Evolutionary conservation across 2,888 invertebrate genomes (phyloP), one percentile per base, ranked within the genome.

Genomic region (Drosophila nr. perissopoda): DNA sequence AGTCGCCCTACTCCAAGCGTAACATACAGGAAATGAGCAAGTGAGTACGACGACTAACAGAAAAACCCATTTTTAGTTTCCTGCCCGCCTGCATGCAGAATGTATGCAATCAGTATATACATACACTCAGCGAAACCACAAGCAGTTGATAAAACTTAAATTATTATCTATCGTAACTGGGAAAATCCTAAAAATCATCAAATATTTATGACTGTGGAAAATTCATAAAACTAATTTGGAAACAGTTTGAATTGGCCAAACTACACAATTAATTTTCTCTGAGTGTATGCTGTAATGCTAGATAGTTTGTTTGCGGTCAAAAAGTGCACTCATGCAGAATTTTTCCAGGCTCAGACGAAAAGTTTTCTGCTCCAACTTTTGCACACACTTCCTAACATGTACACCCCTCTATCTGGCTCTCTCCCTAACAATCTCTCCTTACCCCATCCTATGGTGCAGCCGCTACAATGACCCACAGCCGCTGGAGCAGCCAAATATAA

Each of bases 11-110:
- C 77, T 92, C 93, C 38, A 93, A 93, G 82, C 88, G 93, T 54
- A 93, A 93, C 80, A 93, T 93, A 76, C 93, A 93, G 89, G 93
- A 93, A 89, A 91, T 92, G 71, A 93, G 93, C 87, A 92, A 93
- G 93, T 93, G 89, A 87, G 85, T 79, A 68, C 34, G 16, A 16
- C 38, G 53, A 34, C 8, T 34, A 21, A 21, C 13, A 56, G 16
- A 21, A 38, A 18, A 18, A 29, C 52, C 36, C 25, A 25, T 38
- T 16, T 56, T 13, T 38, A 38, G 21, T 38, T n/a, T 29, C 29
- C 40, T 42, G 40, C 29, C 40, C 40, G n/a, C 48, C 25, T 36
- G 54, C 42, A 62, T n/a, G 38, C 38, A 40, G 49, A 36, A 36
- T 57, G 36, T 57, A 42, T 60, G 62, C 79, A 69, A 42, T 63